Conservation (phyloP, 2,797 vertebrate genomes). For the Etheostoma perlongum region DNA sequence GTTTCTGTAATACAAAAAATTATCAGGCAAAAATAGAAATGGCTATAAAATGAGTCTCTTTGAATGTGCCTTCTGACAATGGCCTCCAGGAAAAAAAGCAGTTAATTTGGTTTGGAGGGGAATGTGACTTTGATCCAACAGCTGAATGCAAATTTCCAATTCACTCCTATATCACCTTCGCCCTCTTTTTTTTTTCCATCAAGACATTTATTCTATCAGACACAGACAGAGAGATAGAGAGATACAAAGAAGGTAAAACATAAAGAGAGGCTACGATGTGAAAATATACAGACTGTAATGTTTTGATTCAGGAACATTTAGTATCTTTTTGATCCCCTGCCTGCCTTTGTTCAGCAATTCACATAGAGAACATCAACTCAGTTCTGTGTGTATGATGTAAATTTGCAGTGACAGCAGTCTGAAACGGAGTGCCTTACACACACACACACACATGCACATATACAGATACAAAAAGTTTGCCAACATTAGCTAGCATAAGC, state of each 20-base stretch:
- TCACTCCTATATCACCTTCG: conserved; percentile 50
- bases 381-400: conserved; percentile 21
- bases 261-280: conserved; percentile 25
- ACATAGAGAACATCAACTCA: conserved; percentile 30
- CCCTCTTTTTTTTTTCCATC: conserved; percentile 39
- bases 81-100: conserved; percentile 36
- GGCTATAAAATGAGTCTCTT: conserved; percentile 70
- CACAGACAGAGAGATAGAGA: conserved; percentile 24
- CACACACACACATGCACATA: too few species aligned
- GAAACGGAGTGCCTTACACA: neutral
- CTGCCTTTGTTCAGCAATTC: conserved; percentile 31
- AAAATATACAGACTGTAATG: conserved; percentile 43
- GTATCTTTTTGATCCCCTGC: conserved; percentile 47
- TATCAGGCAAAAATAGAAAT: conserved; percentile 64
- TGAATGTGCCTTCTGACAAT: conserved; percentile 52
- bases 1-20: conserved; percentile 59
- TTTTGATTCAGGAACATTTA: conserved; percentile 49
- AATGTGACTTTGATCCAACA: conserved; percentile 78
- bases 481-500: neutral
- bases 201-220: conserved; percentile 49
- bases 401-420: conserved; percentile 13
- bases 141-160: conserved; percentile 76
- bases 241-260: conserved; percentile 10
- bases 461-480: too few species aligned
- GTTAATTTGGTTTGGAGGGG: conserved; percentile 75